These are phyloP conservation scores for Tyrannus savana DNA, from an alignment of 2,113 vertebrate genomes.

Conservation along the genomic window DNA sequence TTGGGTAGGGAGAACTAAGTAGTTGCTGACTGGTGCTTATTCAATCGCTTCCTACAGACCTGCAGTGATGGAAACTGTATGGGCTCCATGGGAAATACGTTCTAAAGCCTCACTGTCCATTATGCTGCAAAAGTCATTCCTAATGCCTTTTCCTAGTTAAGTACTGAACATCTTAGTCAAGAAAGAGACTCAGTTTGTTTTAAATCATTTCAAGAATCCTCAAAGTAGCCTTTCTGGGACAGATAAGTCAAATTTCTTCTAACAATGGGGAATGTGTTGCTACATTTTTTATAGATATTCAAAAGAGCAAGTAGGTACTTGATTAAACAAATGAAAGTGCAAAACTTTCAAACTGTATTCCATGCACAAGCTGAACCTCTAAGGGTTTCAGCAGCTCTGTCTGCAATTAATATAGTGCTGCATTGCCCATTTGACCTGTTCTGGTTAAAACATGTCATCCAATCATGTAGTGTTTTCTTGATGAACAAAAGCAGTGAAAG, in stretches of 20 bases:
- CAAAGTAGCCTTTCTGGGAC: neutral
- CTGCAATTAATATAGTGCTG: neutral
- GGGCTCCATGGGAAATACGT: neutral
- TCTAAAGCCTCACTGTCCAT: neutral
- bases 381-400: neutral
- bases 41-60: neutral
- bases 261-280: neutral
- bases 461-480: neutral
- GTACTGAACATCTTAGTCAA: neutral
- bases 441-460: neutral
- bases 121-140: neutral
- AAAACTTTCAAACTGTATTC: neutral
- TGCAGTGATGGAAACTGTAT: neutral
- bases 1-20: neutral
- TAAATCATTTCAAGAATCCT: neutral
- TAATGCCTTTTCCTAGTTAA: neutral
- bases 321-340: neutral
- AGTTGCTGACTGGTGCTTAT: neutral
- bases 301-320: neutral
- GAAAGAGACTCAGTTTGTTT: neutral
- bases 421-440: neutral
- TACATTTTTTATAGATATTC: neutral
- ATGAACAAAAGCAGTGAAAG: neutral
- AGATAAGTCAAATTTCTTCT: neutral
- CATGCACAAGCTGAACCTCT: neutral